Base-by-base conservation (phyloP, 2,888 invertebrate genomes). In the Lasioglossum calceatum region DNA sequence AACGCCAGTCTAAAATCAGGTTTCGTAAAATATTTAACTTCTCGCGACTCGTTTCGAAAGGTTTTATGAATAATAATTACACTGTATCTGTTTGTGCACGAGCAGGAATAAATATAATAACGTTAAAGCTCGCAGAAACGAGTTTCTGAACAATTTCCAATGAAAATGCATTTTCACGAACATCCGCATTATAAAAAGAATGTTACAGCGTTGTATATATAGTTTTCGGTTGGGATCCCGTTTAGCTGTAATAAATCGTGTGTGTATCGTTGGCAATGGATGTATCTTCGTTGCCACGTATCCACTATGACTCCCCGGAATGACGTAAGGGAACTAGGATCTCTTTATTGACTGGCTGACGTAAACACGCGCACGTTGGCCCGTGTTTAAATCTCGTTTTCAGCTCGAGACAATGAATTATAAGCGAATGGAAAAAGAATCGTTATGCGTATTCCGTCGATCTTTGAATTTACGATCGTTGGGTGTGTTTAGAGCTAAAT, bases 321-420 rank as follows among this genome's bases (percentile, higher is more conserved):
- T 83, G 79, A 84, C 80, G 88, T 82, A 87, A 85, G 76, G 67
- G 73, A 50, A 44, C 47, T 61, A 82, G 79, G 70, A 80, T 75
- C 80, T 86, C 78, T 82, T 78, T 89, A 82, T 79, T 81, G 88
- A 89, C 82, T 82, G 61, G 71, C 61, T 82, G 87, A 90, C 83
- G 85, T 90, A 88, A 86, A 91, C 82, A 84, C 64, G 64, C 79
- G 77, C 82, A 81, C 58, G 70, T 81, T 81, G 71, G 77, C 73
- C 36, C 64, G 42, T 23, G 39, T 58, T 71, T 81, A 36, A 72
- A 80, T 67, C 36, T 67, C 76, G n/a, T 67, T 32, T 32, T 72
- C 39, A 42, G 47, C 27, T 12, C 44, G 47, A 23, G 8, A 7
- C 36, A 70, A 27, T 23, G 47, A 82, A 77, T 82, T 47, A 70